Percentiles rank a stretch among this genome's conserved stretches.
These are phyloP conservation scores for Euplagia quadripunctaria DNA, from an alignment of 2,888 invertebrate genomes.

Conservation along the genomic window DNA sequence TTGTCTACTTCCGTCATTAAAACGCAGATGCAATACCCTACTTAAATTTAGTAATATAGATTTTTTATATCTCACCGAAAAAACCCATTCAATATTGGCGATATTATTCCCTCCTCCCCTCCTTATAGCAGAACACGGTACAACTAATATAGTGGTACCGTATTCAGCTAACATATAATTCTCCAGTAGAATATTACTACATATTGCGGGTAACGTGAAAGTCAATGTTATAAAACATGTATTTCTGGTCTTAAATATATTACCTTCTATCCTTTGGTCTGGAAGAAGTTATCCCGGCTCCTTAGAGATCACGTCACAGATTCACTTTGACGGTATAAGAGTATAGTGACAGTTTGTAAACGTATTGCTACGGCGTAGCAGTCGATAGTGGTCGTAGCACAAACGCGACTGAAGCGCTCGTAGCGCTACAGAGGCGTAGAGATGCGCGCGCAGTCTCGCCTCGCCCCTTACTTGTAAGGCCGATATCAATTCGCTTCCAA, in stretches of 20 bases:
- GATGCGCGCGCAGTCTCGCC: conserved; percentile 85
- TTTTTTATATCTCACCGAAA: neutral
- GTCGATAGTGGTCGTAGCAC: conserved; percentile 74
- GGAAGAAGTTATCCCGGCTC: conserved; percentile 46
- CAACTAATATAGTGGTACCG: conserved; percentile 33
- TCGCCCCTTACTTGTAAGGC: conserved; percentile 82
- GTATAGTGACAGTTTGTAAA: conserved; percentile 54
- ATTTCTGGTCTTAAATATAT: conserved; percentile 27
- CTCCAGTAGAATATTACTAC: conserved; percentile 46
- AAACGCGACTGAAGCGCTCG: conserved; percentile 78
- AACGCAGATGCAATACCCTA: neutral
- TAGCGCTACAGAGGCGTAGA: conserved; percentile 71
- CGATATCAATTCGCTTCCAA: conserved; percentile 82
- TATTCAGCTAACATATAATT: conserved; percentile 31
- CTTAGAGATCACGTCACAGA: conserved; percentile 64
- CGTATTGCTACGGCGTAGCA: conserved; percentile 78
- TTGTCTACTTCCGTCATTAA: neutral
- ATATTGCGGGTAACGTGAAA: conserved; percentile 26
- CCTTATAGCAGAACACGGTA: conserved; percentile 14
- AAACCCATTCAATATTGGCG: neutral
- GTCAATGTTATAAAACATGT: conserved; percentile 17
- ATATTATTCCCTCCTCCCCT: neutral
- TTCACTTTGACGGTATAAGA: conserved; percentile 63
- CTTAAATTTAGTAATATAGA: neutral
- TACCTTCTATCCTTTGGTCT: conserved; percentile 57